Base-by-base conservation (phyloP, 2,113 vertebrate species). In the Aptenodytes forsteri region DNA sequence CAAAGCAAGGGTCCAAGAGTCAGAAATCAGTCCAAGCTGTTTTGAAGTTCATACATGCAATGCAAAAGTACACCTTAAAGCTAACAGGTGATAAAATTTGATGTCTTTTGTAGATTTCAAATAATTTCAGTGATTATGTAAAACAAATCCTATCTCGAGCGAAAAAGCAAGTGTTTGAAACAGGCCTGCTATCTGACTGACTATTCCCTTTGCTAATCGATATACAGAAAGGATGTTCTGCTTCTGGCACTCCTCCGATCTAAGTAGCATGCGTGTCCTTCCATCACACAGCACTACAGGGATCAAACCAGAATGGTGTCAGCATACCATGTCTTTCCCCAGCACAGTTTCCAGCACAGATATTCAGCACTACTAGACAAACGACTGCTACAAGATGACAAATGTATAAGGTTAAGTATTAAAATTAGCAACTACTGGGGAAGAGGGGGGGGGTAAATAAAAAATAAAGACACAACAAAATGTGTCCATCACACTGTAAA, bases 401-500 rank as follows among this genome's bases (percentile, higher is more conserved):
- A 69, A 47, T 3, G 3, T 9, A 49, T 7, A 26, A 78, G 40
- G 26, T 2, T 49, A 87, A 79, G 27, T 16, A 18, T 34, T 59
- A 58, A 87, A 71, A 90, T 65, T 11, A 76, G 52, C 56, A 79
- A 3, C 42, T 52, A 19, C 52, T 18, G 4, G 15, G 19, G 16
- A 55, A 30, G 38, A 7, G 23, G 6, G 3, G 11, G 3, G 11
- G 8, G 22, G 22, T 8, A 79, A 86, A 76, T 9, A 6, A 30
- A 30, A 29, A 30, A n/a, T n/a, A n/a, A 47, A 9, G 5, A 17
- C 7, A 26, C 10, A 58, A 70, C 13, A 29, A 70, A 62, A 47
- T 0, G 1, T 23, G 9, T 30, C 13, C 11, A 23, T 7, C 26
- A 13, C 4, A 3, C 13, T 47, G 25, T 87, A 75, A 66, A 58